A percentile compares a stretch with the other conserved stretches of the same genome.
phyloP scores from a whole-genome alignment of 1,140 invertebrate genomes.

The Oscheius sp. region DNA sequence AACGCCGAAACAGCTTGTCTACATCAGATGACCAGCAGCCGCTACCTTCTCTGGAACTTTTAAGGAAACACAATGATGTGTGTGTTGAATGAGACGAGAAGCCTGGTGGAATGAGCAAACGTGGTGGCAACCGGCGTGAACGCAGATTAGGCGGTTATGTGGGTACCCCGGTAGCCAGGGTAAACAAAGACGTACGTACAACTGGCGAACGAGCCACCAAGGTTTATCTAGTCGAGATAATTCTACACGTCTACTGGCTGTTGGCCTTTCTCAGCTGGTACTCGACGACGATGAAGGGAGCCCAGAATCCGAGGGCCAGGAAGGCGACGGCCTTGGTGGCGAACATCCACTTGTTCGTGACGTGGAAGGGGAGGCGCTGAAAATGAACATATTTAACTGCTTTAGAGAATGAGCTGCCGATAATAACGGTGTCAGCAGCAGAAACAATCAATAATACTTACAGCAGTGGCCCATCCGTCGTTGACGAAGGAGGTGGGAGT shows the following conservation, averaged over 20 bases:
- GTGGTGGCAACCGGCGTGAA: too few relatives aligned
- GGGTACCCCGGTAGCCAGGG: too few relatives aligned
- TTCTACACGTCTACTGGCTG: slow-evolving; percentile 13
- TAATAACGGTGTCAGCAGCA: not conserved
- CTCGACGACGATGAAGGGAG: slow-evolving; percentile 50
- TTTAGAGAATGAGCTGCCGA: not conserved
- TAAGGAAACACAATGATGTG: too few relatives aligned
- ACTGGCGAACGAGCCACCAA: not conserved
- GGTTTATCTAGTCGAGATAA: not conserved
- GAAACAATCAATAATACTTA: slow-evolving; percentile 38
- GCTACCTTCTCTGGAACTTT: slow-evolving; percentile 15
- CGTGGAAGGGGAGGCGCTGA: slow-evolving; percentile 49
- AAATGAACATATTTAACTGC: slow-evolving; percentile 20
- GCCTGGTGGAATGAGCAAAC: too few relatives aligned
- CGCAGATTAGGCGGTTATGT: too few relatives aligned
- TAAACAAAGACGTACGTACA: not conserved
- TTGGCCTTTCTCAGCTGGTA: slow-evolving; percentile 49
- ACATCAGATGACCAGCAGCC: slow-evolving; percentile 2
- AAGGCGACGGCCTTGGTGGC: slow-evolving; percentile 40
- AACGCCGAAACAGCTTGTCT: not conserved
- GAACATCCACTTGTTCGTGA: slow-evolving; percentile 40
- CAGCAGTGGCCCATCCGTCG: slow-evolving; percentile 48
- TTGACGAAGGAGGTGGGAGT: slow-evolving; percentile 41
- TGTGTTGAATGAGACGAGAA: too few relatives aligned
- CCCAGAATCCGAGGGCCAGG: slow-evolving; percentile 46